Percentiles rank a stretch among this genome's conserved stretches.
Evolutionary conservation across 2,888 invertebrate species (phyloP).

Genomic region (Monopis laevigella): DNA sequence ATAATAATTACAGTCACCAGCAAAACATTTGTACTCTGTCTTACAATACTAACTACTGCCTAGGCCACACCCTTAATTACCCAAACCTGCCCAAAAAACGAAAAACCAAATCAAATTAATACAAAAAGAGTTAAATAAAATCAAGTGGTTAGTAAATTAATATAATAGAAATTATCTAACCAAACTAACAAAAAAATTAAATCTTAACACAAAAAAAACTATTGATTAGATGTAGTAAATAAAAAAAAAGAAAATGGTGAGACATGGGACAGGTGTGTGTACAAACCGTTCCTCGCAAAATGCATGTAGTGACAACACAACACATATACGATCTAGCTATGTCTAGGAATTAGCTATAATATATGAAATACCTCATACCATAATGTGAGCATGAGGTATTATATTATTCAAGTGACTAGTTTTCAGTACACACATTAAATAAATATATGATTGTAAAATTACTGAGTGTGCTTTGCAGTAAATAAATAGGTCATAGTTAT

Average conservation of each 20-base stretch:
- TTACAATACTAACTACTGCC: slow-evolving; percentile 64
- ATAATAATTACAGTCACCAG: slow-evolving; percentile 50
- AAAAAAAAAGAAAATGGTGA: slow-evolving; percentile 29
- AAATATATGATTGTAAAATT: slow-evolving; percentile 34
- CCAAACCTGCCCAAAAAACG: slow-evolving; percentile 65
- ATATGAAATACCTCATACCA: slow-evolving; percentile 22
- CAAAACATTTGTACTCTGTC: slow-evolving; percentile 61
- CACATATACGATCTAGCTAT: slow-evolving; percentile 33
- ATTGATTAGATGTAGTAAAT: slow-evolving; percentile 23
- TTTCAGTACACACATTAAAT: slow-evolving; percentile 48
- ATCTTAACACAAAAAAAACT: slow-evolving; percentile 30
- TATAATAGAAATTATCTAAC: slow-evolving; percentile 50
- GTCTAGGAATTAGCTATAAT: slow-evolving; percentile 9
- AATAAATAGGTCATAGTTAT: slow-evolving; percentile 4
- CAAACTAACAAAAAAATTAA: slow-evolving; percentile 47
- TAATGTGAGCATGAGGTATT: slow-evolving; percentile 37
- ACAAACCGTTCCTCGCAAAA: slow-evolving; percentile 5
- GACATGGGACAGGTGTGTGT: slow-evolving; percentile 31
- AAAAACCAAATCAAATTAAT: slow-evolving; percentile 38
- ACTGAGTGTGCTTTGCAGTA: slow-evolving; percentile 5
- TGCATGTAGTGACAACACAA: slow-evolving; percentile 43
- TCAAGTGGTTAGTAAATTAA: slow-evolving; percentile 42
- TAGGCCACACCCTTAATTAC: slow-evolving; percentile 68
- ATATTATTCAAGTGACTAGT: slow-evolving; percentile 59
- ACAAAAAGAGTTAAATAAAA: slow-evolving; percentile 48